Base-by-base conservation (phyloP, 1,140 invertebrate species). In the Matsumurasca onukii region DNA sequence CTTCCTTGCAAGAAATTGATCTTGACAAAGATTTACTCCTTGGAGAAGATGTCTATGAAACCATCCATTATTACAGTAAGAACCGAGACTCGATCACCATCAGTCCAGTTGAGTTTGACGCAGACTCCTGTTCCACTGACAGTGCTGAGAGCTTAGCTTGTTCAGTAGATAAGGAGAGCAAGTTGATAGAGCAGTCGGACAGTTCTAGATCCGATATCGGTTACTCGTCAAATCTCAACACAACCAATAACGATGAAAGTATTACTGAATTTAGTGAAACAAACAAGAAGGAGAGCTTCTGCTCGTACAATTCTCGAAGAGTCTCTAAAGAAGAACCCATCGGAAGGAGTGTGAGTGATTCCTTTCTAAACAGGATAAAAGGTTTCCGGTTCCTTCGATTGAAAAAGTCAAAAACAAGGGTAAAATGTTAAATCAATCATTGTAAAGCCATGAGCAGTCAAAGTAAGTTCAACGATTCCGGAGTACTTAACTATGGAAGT, bases 1-100 rank as follows among this genome's bases (percentile, higher is more conserved):
- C 22, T 22, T 51, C 22, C 13, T 55, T 67, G n/a, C 52, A 22
- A 30, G 67, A 68, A 62, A 24, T 62, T 1, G 67, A 68, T 34
- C 30, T 62, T 0, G 67, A 68, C 27, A 24, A 57, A 24, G 67
- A 68, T 62, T 20, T 68, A 9, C 34, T 68, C 2, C 29, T 68
- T 1, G 52, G 67, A 22, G 67, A 68, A n/a, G 67, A 68, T 20
- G 49, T 68, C 20, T 68, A 68, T 31, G 67, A 68, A 62, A 68
- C 67, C 17, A 68, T 68, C 22, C 34, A 68, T 61, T 68, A 68
- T 25, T 62, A 68, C 34, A 68, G 52, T 22, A 39, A 34, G 31
- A 68, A 68, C 29, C 51, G 55, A 13, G 34, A 39, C 31, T 62
- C 49, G 39, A 24, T 29, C n/a, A 62, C 48, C 24, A 51, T 49